Evolutionary conservation across 2,888 invertebrate species (phyloP), one percentile per base, ranked within the genome.

Genomic region (Drosophila nr. medialis): DNA sequence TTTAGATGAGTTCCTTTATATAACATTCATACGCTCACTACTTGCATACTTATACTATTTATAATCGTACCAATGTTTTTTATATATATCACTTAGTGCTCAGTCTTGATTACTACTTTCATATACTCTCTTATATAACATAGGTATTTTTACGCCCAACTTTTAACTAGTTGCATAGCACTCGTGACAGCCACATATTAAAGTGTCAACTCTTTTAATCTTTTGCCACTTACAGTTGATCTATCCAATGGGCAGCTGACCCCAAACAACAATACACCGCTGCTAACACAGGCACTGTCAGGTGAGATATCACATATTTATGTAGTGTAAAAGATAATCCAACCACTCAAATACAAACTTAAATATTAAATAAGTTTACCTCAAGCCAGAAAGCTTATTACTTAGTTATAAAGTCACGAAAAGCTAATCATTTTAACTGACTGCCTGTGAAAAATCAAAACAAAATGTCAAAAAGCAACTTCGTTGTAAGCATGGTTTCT

Each of bases 211-310:
- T 68, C 56, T 75, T 56, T 63, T 63, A 66, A 72, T 72, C 75
- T 80, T 83, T 78, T 88, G 73, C 72, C 69, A 84, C 69, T 95
- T 96, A 94, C 95, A 97, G 97, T 98, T 96, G 98, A 98, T 95
- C 96, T 98, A 95, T 96, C 97, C 95, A 98, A 98, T 94, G 98
- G 98, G 94, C 98, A 98, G 95, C 96, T 98, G 94, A 98, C 98
- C 93, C 97, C 97, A 94, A 98, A 98, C 95, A 97, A 97, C 96
- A 98, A 97, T 94, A 97, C 97, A 93, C 97, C 98, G 93, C 95
- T 98, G 94, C 96, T 98, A 94, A 98, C 98, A 94, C 98, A 98
- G 95, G 97, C 97, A 93, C 95, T 98, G 94, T 98, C 98, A 97
- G 98, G 98, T 98, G 96, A 94, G 95, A 82, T 61, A 48, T 42